phyloP scores from a whole-genome alignment of 2,888 invertebrate genomes.

The Yponomeuta sedellus region DNA sequence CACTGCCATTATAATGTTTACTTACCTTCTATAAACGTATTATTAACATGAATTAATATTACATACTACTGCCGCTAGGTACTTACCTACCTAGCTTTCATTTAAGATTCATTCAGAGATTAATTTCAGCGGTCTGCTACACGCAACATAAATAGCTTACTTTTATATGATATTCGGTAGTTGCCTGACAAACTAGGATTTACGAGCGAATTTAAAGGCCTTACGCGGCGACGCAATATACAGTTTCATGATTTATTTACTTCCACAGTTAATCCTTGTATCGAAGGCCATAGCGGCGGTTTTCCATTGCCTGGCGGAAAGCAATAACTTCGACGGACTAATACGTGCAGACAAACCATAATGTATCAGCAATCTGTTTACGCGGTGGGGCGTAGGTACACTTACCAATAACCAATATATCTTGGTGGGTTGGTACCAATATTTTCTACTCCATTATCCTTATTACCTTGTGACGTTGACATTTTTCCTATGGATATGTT shows the following conservation, averaged over 20 bases:
- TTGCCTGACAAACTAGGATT: conserved; percentile 1
- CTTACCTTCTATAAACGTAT: too few relatives aligned
- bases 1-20: too few relatives aligned
- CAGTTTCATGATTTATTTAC: not conserved
- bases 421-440: conserved; percentile 24
- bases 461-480: not conserved
- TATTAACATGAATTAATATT: too few relatives aligned
- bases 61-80: too few relatives aligned
- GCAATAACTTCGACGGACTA: not conserved
- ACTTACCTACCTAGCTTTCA: too few relatives aligned
- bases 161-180: not conserved
- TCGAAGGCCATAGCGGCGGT: not conserved
- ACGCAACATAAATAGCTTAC: not conserved
- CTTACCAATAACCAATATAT: conserved; percentile 49
- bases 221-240: not conserved
- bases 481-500: not conserved
- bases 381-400: conserved; percentile 48
- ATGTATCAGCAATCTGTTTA: conserved; percentile 53
- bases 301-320: not conserved
- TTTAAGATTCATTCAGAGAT: too few relatives aligned
- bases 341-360: conserved; percentile 24
- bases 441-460: not conserved
- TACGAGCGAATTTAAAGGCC: conserved; percentile 1
- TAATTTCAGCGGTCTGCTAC: not conserved
- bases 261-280: not conserved